These are phyloP conservation scores for Parotocinclus haroldoi DNA, from an alignment of 2,797 vertebrate species.

Conservation along the genomic window DNA sequence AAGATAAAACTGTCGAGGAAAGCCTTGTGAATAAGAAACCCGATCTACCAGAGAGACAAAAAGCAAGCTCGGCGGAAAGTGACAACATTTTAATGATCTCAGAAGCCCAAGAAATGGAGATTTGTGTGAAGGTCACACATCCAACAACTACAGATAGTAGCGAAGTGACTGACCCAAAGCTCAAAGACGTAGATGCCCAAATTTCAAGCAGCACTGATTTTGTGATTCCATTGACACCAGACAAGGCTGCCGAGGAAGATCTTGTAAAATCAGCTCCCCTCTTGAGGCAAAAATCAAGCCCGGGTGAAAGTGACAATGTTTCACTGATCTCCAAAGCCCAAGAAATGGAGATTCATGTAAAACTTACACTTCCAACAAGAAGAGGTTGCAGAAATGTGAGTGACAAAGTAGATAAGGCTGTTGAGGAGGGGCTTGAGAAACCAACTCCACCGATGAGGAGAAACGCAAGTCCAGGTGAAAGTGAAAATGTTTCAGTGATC, in stretches of 20 bases:
- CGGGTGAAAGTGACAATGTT: neutral
- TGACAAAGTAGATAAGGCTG: constrained; percentile 1
- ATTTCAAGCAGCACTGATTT: too few species aligned
- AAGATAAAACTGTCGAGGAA: neutral
- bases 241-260: neutral
- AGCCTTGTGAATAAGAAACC: constrained; percentile 24
- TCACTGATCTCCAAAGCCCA: neutral
- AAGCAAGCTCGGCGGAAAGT: constrained; percentile 6
- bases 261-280: constrained; percentile 19
- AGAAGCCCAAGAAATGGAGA: neutral
- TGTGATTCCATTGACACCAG: too few species aligned
- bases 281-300: neutral
- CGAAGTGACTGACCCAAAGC: too few species aligned
- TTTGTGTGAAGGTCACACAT: too few species aligned
- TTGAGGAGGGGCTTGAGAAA: neutral
- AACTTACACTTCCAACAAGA: constrained; percentile 11
- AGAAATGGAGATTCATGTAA: constrained; percentile 17
- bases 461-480: constrained; percentile 9
- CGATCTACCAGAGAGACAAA: constrained; percentile 34
- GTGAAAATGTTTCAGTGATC: neutral
- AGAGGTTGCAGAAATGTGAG: too few species aligned
- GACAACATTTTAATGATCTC: neutral
- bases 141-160: too few species aligned
- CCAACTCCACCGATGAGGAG: constrained; percentile 14
- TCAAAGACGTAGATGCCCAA: too few species aligned